Evolutionary conservation across 2,113 vertebrate genomes (phyloP).

Genomic region (Petromus typicus): DNA sequence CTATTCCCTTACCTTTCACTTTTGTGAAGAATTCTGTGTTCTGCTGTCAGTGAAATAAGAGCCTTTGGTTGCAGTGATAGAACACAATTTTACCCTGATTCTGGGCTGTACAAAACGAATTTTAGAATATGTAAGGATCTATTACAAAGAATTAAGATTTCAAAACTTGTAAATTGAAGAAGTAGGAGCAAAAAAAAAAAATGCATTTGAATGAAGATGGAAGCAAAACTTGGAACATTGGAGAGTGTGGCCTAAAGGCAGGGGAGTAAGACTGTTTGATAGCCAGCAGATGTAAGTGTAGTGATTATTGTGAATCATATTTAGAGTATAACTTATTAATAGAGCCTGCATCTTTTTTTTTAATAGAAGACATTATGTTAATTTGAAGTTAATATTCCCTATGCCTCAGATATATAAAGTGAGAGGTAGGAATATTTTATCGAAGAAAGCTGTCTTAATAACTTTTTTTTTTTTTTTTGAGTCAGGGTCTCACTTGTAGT

Average conservation of each 20-base stretch:
- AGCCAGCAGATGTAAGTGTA: not conserved
- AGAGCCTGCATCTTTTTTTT: constrained; percentile 17
- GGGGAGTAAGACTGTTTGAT: not conserved
- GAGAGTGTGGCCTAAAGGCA: not conserved
- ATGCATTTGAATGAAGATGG: not conserved
- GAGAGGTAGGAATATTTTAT: not conserved
- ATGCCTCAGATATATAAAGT: not conserved
- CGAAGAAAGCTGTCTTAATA: not conserved
- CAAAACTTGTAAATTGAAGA: not conserved
- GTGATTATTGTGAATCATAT: not conserved
- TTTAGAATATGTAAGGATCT: not conserved
- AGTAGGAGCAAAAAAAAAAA: not conserved
- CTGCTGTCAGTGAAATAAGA: not conserved
- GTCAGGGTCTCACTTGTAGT: too few species aligned
- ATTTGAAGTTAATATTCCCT: not conserved
- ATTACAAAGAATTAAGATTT: not conserved
- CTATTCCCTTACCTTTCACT: not conserved
- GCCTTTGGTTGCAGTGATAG: not conserved
- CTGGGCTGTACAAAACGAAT: not conserved
- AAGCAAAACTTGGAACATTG: not conserved
- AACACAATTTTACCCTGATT: not conserved
- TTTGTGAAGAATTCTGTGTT: not conserved
- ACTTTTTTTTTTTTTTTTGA: constrained; percentile 7
- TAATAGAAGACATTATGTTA: not conserved
- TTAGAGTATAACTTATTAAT: not conserved